Evolutionary conservation across 2,797 vertebrate genomes (phyloP).

Genomic region (Balearica regulorum): DNA sequence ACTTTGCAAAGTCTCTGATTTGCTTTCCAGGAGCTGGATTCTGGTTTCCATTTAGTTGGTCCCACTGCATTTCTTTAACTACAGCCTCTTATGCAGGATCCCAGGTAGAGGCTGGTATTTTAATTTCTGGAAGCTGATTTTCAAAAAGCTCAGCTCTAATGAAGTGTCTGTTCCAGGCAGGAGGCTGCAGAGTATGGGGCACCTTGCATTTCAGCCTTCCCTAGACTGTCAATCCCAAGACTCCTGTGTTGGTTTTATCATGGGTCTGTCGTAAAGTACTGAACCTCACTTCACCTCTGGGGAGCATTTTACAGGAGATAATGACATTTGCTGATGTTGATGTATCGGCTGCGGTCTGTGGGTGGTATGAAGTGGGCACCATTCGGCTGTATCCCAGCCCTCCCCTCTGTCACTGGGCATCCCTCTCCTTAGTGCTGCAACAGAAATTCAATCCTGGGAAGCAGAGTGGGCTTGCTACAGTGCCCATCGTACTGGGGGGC

Average conservation of each 20-base stretch:
- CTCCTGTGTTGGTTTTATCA: background rate
- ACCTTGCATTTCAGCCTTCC: background rate
- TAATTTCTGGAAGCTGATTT: background rate
- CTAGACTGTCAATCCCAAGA: too few species aligned
- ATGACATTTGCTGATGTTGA: background rate
- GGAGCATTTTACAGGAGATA: background rate
- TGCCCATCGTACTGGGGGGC: fast-evolving
- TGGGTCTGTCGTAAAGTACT: background rate
- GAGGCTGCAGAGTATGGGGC: background rate
- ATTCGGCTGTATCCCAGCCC: background rate
- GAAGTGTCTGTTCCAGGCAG: background rate
- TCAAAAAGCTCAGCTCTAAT: background rate
- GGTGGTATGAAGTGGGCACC: too few species aligned
- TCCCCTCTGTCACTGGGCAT: background rate
- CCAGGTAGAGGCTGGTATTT: background rate
- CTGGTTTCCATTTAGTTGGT: background rate
- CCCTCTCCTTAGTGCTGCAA: background rate
- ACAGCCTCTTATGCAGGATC: background rate
- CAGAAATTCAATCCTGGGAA: background rate
- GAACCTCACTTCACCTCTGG: background rate
- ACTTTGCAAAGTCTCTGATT: background rate
- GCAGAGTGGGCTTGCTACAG: background rate
- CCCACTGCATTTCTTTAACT: background rate
- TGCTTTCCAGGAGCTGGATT: background rate
- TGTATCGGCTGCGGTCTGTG: too few species aligned